A percentile compares a stretch with the other conserved stretches of the same genome.
Conservation (phyloP, 2,113 vertebrate species). For the Labeo rohita region DNA sequence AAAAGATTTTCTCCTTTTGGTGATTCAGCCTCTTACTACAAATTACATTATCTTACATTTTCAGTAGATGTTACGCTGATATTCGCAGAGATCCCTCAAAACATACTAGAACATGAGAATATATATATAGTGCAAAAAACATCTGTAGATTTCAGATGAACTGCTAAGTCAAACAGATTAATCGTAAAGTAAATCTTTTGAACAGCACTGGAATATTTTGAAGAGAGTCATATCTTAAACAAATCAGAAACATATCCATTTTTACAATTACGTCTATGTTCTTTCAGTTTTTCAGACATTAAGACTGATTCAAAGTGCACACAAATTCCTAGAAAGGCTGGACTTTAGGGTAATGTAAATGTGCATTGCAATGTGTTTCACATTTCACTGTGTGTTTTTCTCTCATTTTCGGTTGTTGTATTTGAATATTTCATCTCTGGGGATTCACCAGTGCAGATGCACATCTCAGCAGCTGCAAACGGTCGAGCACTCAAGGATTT, state of each 20-base stretch:
- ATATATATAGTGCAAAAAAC: not conserved
- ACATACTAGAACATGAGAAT: not conserved
- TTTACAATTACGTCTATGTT: not conserved
- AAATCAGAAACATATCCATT: not conserved
- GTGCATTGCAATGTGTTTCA: not conserved
- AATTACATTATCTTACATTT: not conserved
- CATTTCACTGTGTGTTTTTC: not conserved
- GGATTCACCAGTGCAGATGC: not conserved
- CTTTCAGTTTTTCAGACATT: not conserved
- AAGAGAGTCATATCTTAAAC: not conserved
- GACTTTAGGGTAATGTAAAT: not conserved
- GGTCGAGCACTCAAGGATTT: not conserved
- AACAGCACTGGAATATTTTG: not conserved
- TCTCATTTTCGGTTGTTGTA: not conserved
- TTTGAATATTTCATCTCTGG: not conserved
- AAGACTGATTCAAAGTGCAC: not conserved
- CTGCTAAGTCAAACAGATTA: not conserved
- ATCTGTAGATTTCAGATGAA: not conserved
- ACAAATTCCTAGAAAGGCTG: not conserved
- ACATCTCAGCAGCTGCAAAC: conserved; percentile 11
- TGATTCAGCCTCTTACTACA: no score
- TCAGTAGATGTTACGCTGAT: not conserved
- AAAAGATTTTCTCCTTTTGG: no score
- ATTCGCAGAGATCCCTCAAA: not conserved
- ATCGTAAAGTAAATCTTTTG: not conserved